Base-by-base conservation (phyloP, 1,140 invertebrate species). In the Pseudomyrmex concolor region DNA sequence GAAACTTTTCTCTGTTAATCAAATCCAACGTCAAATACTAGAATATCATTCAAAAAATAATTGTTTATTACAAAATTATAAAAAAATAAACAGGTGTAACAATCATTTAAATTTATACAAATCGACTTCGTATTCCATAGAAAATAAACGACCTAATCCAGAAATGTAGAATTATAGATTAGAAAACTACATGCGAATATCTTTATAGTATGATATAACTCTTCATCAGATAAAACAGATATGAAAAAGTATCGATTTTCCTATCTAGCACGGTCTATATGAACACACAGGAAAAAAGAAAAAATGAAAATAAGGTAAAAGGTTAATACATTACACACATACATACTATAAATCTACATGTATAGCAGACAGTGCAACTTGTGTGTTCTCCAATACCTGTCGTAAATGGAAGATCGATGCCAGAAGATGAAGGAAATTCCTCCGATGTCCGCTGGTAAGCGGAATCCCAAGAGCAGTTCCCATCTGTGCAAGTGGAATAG, bases 351-450 rank as follows among this genome's bases (percentile, higher is more conserved):
- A 70, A 78, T 77, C 34, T 22, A 50, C 66, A 70, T 19, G 59
- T 59, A 48, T 80, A 71, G 70, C 22, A 43, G 12, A 50, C 43
- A 62, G 17, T 59, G 57, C 71, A 67, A 45, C 51, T 54, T 59
- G 66, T 10, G 19, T 80, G 76, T 74, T 82, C 78, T 54, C 57
- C 2, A 57, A 43, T 74, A 73, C 70, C 45, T 73, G 19, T 25
- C 48, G 48, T 74, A 74, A 48, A 63, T 73, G 13, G 50, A 67
- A 62, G 83, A 84, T 72, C 66, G 82, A 84, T 83, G 59, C 83
- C 0, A 43, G 59, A 66, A 84, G 82, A 84, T 80, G 82, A 84
- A 68, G 73, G 45, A 84, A 84, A 78, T 84, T 84, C 73, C 63
- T 68, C 5, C 62, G 73, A 67, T 67, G 62, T 19, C 50, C 17